Evolutionary conservation across 2,888 invertebrate genomes (phyloP).

Genomic region (Drosophila mimetica): DNA sequence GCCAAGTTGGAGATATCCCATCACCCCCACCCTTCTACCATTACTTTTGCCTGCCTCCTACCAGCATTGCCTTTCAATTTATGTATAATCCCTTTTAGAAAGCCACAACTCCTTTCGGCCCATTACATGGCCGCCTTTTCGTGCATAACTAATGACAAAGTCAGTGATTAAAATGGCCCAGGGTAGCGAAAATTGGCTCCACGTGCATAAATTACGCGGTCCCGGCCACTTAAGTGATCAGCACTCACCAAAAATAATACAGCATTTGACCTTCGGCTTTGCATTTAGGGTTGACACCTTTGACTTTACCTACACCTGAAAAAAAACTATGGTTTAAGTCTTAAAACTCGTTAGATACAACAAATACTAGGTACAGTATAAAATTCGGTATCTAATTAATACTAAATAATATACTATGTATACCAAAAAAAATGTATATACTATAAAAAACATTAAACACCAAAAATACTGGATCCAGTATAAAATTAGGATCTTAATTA

Average conservation of each 20-base stretch:
- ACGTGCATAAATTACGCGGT: constrained; percentile 17
- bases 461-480: too few relatives aligned
- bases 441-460: too few relatives aligned
- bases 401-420: too few relatives aligned
- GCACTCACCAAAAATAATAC: constrained; percentile 11
- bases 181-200: constrained; percentile 17
- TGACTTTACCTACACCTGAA: too few relatives aligned
- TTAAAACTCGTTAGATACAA: too few relatives aligned
- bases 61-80: constrained; percentile 45
- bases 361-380: too few relatives aligned
- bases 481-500: too few relatives aligned
- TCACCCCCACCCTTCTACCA: neutral
- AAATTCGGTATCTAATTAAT: too few relatives aligned
- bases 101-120: constrained; percentile 1
- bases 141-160: constrained; percentile 60
- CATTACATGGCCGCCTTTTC: constrained; percentile 36
- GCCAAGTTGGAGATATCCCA: constrained; percentile 38
- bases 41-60: neutral
- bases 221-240: constrained; percentile 11
- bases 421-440: too few relatives aligned
- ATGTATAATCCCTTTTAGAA: constrained; percentile 39
- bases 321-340: too few relatives aligned
- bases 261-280: neutral
- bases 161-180: constrained; percentile 61
- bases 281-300: too few relatives aligned